Percentiles rank a stretch among this genome's conserved stretches.
Conservation (phyloP, 2,113 vertebrate genomes). For the Pristiophorus japonicus region DNA sequence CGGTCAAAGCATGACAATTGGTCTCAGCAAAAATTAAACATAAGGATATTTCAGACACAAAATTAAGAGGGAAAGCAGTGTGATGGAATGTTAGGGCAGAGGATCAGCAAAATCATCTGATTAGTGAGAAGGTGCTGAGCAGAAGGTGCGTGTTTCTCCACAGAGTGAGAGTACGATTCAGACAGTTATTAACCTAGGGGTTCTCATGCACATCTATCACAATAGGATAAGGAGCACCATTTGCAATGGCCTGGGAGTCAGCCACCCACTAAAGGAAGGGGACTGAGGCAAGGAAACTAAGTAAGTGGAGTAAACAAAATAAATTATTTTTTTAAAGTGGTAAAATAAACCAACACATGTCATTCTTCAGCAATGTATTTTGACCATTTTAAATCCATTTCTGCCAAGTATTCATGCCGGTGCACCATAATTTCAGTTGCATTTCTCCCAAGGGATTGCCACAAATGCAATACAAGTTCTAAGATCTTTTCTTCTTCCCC, state of each 20-base stretch:
- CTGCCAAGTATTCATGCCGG: neutral
- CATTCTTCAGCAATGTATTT: neutral
- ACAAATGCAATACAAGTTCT: neutral
- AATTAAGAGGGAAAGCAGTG: neutral
- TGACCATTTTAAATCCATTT: slow-evolving; percentile 20
- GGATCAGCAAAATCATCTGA: neutral
- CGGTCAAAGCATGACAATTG: neutral
- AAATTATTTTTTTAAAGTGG: neutral
- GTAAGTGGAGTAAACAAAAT: neutral
- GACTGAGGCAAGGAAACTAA: neutral
- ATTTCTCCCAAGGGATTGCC: neutral
- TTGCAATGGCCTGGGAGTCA: neutral
- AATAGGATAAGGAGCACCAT: neutral
- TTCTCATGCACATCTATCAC: neutral
- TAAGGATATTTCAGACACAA: neutral
- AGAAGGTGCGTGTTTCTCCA: neutral
- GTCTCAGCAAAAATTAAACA: neutral
- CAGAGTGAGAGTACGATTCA: neutral
- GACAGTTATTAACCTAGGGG: neutral
- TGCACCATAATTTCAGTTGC: neutral
- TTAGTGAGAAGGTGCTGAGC: neutral
- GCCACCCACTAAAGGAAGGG: neutral
- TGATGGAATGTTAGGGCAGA: neutral
- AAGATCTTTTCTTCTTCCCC: neutral
- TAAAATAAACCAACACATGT: neutral